phyloP scores from a whole-genome alignment of 2,797 vertebrate genomes.

The Bradypodion ventrale region DNA sequence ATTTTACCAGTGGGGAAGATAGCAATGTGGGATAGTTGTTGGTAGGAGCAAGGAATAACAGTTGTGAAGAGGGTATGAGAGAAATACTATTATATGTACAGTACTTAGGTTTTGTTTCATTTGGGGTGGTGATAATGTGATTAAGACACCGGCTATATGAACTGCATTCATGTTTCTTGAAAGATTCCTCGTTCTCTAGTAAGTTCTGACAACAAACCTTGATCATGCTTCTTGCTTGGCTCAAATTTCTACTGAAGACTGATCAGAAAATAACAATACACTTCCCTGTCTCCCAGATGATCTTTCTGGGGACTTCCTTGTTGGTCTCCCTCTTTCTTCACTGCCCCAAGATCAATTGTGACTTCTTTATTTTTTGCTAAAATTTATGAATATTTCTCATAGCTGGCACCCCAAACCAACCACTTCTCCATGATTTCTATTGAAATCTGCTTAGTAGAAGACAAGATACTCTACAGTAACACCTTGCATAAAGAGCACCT shows the following conservation, averaged over 20 bases:
- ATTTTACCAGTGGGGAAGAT: not conserved
- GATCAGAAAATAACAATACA: not conserved
- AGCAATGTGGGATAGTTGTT: not conserved
- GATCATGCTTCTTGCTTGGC: not conserved
- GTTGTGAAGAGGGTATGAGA: too few relatives aligned
- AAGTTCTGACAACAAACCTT: not conserved
- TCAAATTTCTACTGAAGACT: not conserved
- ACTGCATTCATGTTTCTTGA: not conserved
- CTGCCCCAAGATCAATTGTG: not conserved
- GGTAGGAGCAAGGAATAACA: not conserved
- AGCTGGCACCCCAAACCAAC: not conserved
- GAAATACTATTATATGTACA: not conserved
- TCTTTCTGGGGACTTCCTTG: not conserved
- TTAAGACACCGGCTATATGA: not conserved
- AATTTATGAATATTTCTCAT: constrained; percentile 20
- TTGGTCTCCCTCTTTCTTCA: not conserved
- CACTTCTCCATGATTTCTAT: not conserved
- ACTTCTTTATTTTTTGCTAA: constrained; percentile 12
- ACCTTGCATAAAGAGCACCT: too few relatives aligned
- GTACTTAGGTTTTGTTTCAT: not conserved
- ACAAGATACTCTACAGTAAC: constrained; percentile 10
- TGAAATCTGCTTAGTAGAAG: constrained; percentile 30
- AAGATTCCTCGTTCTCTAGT: not conserved
- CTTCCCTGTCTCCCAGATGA: not conserved
- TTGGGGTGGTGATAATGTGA: not conserved